phyloP scores from a whole-genome alignment of 2,888 invertebrate species.

The Pseudeuparius sepicola region DNA sequence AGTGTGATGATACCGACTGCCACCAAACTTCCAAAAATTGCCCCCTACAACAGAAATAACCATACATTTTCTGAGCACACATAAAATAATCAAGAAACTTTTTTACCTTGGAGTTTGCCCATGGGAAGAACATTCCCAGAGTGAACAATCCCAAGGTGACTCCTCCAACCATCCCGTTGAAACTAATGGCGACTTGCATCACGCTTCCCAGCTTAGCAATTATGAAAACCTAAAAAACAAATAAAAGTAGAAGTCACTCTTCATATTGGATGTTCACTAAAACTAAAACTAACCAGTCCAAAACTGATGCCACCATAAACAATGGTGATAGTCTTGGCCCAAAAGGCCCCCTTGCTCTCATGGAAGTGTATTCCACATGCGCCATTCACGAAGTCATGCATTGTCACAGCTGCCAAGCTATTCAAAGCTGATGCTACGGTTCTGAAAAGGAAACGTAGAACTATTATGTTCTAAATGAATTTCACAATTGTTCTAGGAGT shows the following conservation, averaged over 20 bases:
- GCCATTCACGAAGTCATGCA: conserved; percentile 75
- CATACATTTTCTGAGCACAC: neutral
- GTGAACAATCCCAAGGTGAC: conserved; percentile 80
- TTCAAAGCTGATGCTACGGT: conserved; percentile 94
- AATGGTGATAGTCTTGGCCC: conserved; percentile 60
- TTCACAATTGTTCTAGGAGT: conserved; percentile 3
- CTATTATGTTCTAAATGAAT: too few relatives aligned
- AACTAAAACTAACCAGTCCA: conserved; percentile 46
- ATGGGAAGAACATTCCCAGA: conserved; percentile 81
- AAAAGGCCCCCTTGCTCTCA: conserved; percentile 64
- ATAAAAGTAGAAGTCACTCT: too few relatives aligned
- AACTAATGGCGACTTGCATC: conserved; percentile 77
- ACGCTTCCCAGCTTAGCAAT: conserved; percentile 82
- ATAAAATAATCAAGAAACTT: conserved; percentile 9
- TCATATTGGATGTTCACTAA: too few relatives aligned
- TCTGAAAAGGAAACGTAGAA: conserved; percentile 42
- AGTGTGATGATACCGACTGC: conserved; percentile 50
- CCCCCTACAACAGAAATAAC: conserved; percentile 43
- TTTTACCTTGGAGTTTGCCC: conserved; percentile 68
- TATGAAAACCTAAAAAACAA: conserved; percentile 53
- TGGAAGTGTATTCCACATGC: conserved; percentile 60
- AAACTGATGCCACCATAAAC: conserved; percentile 58
- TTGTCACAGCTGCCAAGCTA: conserved; percentile 82
- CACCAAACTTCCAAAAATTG: conserved; percentile 52
- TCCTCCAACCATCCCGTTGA: conserved; percentile 84